Percentiles rank a stretch among this genome's conserved stretches.
These are phyloP conservation scores for Drosophila prostipennis DNA, from an alignment of 2,888 invertebrate genomes.

Conservation along the genomic window DNA sequence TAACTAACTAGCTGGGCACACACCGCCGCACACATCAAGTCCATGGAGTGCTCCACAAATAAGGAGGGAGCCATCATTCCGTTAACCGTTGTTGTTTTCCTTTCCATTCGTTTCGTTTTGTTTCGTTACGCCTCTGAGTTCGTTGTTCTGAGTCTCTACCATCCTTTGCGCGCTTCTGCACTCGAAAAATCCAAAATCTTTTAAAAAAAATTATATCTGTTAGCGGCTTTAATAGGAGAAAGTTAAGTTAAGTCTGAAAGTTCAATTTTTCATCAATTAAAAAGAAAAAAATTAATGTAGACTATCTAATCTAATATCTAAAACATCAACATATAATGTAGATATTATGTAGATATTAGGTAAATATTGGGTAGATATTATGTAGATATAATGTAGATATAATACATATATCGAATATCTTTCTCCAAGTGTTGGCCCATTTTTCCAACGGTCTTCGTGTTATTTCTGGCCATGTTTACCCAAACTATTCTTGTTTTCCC, in stretches of 20 bases:
- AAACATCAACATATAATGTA: too few species aligned
- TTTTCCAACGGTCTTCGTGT: conserved; percentile 18
- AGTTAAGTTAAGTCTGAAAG: too few species aligned
- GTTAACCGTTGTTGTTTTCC: conserved; percentile 43
- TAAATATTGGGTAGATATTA: too few species aligned
- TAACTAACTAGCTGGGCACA: conserved; percentile 70
- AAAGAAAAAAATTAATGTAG: too few species aligned
- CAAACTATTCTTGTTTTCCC: conserved; percentile 72
- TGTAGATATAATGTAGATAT: too few species aligned
- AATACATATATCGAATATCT: too few species aligned
- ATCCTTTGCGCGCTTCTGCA: neutral
- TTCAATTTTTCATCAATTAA: too few species aligned
- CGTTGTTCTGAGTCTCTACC: neutral
- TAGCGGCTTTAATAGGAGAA: too few species aligned
- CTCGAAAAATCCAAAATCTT: neutral
- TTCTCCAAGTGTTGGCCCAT: neutral
- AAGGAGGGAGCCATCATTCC: conserved; percentile 43
- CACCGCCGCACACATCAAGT: conserved; percentile 13
- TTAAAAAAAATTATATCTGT: too few species aligned
- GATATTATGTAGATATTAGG: too few species aligned
- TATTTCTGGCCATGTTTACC: conserved; percentile 53
- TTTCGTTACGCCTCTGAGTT: conserved; percentile 26
- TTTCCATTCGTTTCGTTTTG: conserved; percentile 31
- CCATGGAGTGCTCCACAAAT: conserved; percentile 64
- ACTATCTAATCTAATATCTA: too few species aligned